Percentiles rank a stretch among this genome's conserved stretches.
phyloP scores from a whole-genome alignment of 1,140 invertebrate genomes.

The Drosophila bipectinata region DNA sequence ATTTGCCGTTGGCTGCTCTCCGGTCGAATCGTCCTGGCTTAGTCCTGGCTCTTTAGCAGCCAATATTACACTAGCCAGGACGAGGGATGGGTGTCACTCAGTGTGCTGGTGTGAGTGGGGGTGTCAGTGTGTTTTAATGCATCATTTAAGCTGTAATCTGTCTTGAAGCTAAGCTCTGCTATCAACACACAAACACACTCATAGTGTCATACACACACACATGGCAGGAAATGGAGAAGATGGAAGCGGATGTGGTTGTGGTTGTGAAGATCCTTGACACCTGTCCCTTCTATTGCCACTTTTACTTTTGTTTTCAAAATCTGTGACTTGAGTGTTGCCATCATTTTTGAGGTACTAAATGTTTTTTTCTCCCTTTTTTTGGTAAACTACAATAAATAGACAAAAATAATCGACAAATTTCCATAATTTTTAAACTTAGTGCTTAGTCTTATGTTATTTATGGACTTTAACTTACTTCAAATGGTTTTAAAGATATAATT shows the following conservation, averaged over 20 bases:
- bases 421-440: no score
- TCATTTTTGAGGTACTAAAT: slow-evolving; percentile 24
- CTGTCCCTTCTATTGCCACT: slow-evolving; percentile 1
- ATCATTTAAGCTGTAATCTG: slow-evolving; percentile 67
- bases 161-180: slow-evolving; percentile 56
- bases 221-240: slow-evolving; percentile 20
- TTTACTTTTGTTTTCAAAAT: background rate
- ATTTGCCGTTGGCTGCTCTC: slow-evolving; percentile 41
- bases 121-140: slow-evolving; percentile 54
- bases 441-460: no score
- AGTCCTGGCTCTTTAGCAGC: slow-evolving; percentile 57
- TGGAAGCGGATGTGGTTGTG: slow-evolving; percentile 11
- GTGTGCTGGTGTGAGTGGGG: slow-evolving; percentile 12
- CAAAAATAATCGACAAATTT: no score
- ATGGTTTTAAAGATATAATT: no score
- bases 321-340: slow-evolving; percentile 1
- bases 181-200: slow-evolving; percentile 40
- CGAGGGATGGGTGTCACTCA: background rate
- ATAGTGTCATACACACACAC: slow-evolving; percentile 16
- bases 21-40: slow-evolving; percentile 34
- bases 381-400: no score
- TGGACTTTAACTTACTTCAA: no score
- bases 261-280: slow-evolving; percentile 6
- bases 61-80: slow-evolving; percentile 48
- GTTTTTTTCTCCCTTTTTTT: background rate